Percentiles rank a stretch among this genome's conserved stretches.
Evolutionary conservation across 1,140 invertebrate species (phyloP).

Genomic region (Lordiphosa mommai): DNA sequence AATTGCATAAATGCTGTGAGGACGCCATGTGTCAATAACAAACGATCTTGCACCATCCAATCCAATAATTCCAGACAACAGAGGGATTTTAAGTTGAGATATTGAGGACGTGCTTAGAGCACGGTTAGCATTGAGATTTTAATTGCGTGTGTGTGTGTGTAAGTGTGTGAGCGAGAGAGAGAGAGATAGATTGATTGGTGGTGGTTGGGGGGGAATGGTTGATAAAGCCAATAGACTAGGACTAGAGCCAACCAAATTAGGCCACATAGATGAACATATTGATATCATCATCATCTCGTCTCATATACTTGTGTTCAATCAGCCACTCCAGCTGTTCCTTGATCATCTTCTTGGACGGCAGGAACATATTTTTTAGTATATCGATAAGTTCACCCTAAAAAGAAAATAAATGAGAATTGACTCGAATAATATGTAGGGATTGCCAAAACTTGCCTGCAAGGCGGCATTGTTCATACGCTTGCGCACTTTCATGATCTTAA

Average conservation of each 20-base stretch:
- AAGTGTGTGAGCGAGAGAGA: slow-evolving; percentile 16
- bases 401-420: slow-evolving; percentile 23
- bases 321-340: slow-evolving; percentile 99
- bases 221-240: slow-evolving; percentile 25
- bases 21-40: slow-evolving; percentile 38
- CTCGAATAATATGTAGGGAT: neutral
- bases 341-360: slow-evolving; percentile 99
- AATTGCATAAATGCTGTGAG: slow-evolving; percentile 30
- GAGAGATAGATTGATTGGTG: slow-evolving; percentile 21
- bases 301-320: slow-evolving; percentile 99
- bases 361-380: slow-evolving; percentile 99
- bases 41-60: no score
- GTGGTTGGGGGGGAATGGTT: slow-evolving; percentile 16
- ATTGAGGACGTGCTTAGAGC: slow-evolving; percentile 36
- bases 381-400: slow-evolving; percentile 94
- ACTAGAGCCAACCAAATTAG: slow-evolving; percentile 80
- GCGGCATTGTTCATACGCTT: slow-evolving; percentile 96
- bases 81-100: slow-evolving; percentile 2
- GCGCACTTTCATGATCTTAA: slow-evolving; percentile 99
- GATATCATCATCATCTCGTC: slow-evolving; percentile 97
- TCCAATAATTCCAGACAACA: slow-evolving; percentile 16
- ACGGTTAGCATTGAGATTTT: slow-evolving; percentile 35
- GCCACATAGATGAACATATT: slow-evolving; percentile 99
- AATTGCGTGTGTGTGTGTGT: slow-evolving; percentile 20
- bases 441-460: slow-evolving; percentile 84